Percentiles rank a stretch among this genome's conserved stretches.
Evolutionary conservation across 2,888 invertebrate species (phyloP).

Genomic region (Heliconius erato): DNA sequence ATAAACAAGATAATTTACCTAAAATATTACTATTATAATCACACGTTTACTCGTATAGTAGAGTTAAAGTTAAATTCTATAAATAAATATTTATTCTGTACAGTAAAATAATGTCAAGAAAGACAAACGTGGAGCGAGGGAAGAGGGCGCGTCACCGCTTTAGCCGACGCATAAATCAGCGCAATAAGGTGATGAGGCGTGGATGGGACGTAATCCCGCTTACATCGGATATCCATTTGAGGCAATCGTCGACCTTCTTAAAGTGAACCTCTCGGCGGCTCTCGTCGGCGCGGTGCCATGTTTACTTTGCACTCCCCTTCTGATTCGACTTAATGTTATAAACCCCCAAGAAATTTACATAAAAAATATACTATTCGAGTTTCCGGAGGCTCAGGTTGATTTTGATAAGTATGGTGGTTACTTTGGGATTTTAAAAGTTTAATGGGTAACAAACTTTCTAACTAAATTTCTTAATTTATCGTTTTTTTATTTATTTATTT

Average conservation of each 20-base stretch:
- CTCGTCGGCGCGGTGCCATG: not conserved
- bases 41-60: too few species aligned
- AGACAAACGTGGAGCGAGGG: not conserved
- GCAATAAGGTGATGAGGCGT: conserved; percentile 34
- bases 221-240: conserved; percentile 38
- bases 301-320: conserved; percentile 21
- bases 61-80: not conserved
- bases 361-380: conserved; percentile 10
- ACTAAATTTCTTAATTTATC: not conserved
- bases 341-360: conserved; percentile 17
- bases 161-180: conserved; percentile 26
- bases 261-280: conserved; percentile 16
- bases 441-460: not conserved
- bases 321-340: conserved; percentile 15
- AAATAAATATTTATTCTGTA: not conserved
- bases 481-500: too few species aligned
- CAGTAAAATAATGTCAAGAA: not conserved
- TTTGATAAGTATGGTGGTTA: not conserved
- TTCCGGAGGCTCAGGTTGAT: too few species aligned
- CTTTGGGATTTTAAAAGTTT: not conserved
- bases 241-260: conserved; percentile 23
- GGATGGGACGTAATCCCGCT: conserved; percentile 30
- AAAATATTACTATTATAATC: not conserved
- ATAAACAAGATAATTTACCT: too few species aligned
- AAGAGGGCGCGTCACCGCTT: not conserved